phyloP scores from a whole-genome alignment of 1,140 invertebrate species.

The Hycleus cichorii region DNA sequence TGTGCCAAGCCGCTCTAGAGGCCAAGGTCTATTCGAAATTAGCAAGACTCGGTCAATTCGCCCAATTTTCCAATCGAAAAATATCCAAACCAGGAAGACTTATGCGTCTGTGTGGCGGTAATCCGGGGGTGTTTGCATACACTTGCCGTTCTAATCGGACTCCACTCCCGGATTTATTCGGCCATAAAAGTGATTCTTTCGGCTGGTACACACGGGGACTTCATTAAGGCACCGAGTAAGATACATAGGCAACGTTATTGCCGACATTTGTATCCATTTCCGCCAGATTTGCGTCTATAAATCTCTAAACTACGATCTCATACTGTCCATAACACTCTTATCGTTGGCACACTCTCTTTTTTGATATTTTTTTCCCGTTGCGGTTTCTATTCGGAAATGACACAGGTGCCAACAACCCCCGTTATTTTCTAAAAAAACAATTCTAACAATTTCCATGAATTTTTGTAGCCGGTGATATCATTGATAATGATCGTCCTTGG shows the following conservation, averaged over 20 bases:
- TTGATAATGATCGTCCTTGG: slow-evolving; percentile 13
- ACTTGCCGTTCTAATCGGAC: neutral
- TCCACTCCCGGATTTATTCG: slow-evolving; percentile 23
- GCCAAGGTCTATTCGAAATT: slow-evolving; percentile 11
- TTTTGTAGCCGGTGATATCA: slow-evolving; percentile 4
- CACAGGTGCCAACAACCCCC: too few relatives aligned
- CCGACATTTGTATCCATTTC: slow-evolving; percentile 31
- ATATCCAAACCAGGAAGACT: too few relatives aligned
- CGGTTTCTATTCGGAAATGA: too few relatives aligned
- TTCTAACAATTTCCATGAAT: too few relatives aligned
- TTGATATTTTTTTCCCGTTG: neutral
- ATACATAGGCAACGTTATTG: slow-evolving; percentile 29
- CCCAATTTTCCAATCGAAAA: too few relatives aligned
- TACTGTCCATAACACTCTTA: slow-evolving; percentile 9
- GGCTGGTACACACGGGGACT: slow-evolving; percentile 28
- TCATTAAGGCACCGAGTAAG: slow-evolving; percentile 30
- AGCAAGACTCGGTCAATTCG: too few relatives aligned
- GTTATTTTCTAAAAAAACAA: too few relatives aligned
- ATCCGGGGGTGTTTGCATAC: slow-evolving; percentile 23
- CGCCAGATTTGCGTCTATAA: slow-evolving; percentile 25
- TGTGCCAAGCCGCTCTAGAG: slow-evolving; percentile 9
- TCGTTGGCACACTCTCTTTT: neutral
- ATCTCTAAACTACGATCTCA: slow-evolving; percentile 19
- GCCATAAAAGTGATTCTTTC: slow-evolving; percentile 35
- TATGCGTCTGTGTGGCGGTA: slow-evolving; percentile 16